Evolutionary conservation across 2,888 invertebrate species (phyloP).

Genomic region (Loripinus fragilis): DNA sequence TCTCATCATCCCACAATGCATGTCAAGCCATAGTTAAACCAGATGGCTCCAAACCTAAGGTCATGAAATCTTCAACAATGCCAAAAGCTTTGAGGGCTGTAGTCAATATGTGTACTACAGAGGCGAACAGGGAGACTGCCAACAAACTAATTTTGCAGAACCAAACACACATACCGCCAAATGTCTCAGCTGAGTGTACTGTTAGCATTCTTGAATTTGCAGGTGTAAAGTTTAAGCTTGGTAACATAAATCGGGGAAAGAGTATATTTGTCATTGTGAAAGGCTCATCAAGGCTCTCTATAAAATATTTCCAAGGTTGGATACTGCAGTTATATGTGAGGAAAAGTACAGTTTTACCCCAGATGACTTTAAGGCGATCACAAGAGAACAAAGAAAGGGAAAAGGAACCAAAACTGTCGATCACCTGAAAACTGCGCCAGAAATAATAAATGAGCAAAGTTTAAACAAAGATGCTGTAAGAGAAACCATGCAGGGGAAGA

Average conservation of each 20-base stretch:
- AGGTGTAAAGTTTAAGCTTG: slow-evolving; percentile 44
- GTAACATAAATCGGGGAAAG: background rate
- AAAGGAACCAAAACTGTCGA: background rate
- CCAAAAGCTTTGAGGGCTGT: too few species aligned
- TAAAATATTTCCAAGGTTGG: slow-evolving; percentile 17
- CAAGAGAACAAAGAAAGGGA: slow-evolving; percentile 23
- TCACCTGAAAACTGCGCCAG: slow-evolving; percentile 28
- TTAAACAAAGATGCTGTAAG: slow-evolving; percentile 16
- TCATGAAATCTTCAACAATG: too few species aligned
- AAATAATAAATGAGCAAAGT: background rate
- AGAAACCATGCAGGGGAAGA: slow-evolving; percentile 28
- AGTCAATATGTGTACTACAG: background rate
- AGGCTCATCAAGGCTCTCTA: background rate
- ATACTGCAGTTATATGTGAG: slow-evolving; percentile 40
- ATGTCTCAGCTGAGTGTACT: too few species aligned
- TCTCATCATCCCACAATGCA: too few species aligned
- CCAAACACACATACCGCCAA: background rate
- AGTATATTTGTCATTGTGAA: background rate
- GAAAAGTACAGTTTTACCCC: slow-evolving; percentile 55
- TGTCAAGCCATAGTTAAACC: too few species aligned
- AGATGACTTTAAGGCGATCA: slow-evolving; percentile 41
- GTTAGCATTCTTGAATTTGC: slow-evolving; percentile 39
- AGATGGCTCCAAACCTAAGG: too few species aligned
- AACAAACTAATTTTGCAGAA: background rate
- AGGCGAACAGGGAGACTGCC: background rate